Evolutionary conservation across 2,113 vertebrate species (phyloP).

Genomic region (Indri indri): DNA sequence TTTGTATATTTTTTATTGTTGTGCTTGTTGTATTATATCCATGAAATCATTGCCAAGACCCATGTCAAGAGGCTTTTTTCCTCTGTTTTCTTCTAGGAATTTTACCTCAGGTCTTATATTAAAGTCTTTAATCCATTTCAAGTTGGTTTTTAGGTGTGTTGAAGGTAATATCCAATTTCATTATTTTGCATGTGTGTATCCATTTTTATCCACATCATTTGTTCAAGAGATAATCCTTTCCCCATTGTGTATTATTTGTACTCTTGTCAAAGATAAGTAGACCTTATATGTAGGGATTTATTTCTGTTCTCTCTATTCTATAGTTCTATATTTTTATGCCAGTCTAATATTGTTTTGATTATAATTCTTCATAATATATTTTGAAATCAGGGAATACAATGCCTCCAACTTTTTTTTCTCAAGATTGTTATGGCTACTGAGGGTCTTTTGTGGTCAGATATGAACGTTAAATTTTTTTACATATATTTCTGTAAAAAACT

Average conservation of each 20-base stretch:
- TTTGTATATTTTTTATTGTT: background rate
- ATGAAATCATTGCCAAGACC: background rate
- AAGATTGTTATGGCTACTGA: background rate
- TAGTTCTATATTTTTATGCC: background rate
- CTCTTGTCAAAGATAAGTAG: background rate
- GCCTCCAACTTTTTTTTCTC: background rate
- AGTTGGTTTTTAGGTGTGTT: background rate
- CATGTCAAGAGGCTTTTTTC: background rate
- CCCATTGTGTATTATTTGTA: background rate
- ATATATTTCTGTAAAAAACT: background rate
- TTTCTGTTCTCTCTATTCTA: background rate
- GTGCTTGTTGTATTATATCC: background rate
- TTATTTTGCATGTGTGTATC: background rate
- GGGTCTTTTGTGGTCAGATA: background rate
- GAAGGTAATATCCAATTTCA: background rate
- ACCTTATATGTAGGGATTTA: background rate
- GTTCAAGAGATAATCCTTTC: background rate
- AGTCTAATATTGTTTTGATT: background rate
- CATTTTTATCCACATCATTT: background rate
- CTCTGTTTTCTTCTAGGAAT: background rate
- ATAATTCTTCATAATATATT: background rate
- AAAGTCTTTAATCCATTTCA: background rate
- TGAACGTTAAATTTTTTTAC: background rate
- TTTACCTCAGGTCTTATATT: background rate
- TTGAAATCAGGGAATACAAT: background rate